Evolutionary conservation across 2,888 invertebrate species (phyloP), one percentile per base, ranked within the genome.

Genomic region (Sisyra terminalis): DNA sequence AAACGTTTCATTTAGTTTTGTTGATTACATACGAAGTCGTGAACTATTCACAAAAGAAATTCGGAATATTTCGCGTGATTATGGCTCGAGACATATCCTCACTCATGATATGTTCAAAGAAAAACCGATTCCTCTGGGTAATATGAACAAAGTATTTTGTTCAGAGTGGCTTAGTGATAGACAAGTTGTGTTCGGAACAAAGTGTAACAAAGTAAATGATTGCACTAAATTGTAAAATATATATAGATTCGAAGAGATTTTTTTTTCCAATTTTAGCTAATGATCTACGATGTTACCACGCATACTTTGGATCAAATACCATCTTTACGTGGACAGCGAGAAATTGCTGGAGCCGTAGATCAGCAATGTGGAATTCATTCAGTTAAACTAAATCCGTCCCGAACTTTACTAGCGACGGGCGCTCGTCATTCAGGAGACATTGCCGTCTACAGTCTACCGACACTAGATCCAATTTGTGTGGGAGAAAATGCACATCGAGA

Each of bases 141-240:
- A 81, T 60, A 82, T 88, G 71, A 89, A 89, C 64, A 89, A 89
- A 65, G 87, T 88, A 45, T 96, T 94, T 68, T 90, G 93, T 59
- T 90, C 93, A 0, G 84, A 92, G 60, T 96, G 96, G 94, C 70
- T 96, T 31, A 89, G 88, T 51, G 88, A 90, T 63, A 73, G 89
- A 53, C 92, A 93, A 67, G 85, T 96, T 44, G 89, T 93, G 15
- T 90, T 93, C 61, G 96, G 94, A 43, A 94, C 94, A 40, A 96
- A 96, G 63, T 94, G 96, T 65, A 94, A 94, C 66, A 92, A 90
- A 75, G 86, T 87, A 60, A 53, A 50, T 40, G n/a, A n/a, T n/a
- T n/a, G n/a, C 45, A 18, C 31, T n/a, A n/a, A n/a, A n/a, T 4
- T 35, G 17, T 24, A 24, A 24, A 24, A 24, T 32, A 3, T 11